Conservation (phyloP, 2,113 vertebrate species). For the Centropus unirufus region DNA sequence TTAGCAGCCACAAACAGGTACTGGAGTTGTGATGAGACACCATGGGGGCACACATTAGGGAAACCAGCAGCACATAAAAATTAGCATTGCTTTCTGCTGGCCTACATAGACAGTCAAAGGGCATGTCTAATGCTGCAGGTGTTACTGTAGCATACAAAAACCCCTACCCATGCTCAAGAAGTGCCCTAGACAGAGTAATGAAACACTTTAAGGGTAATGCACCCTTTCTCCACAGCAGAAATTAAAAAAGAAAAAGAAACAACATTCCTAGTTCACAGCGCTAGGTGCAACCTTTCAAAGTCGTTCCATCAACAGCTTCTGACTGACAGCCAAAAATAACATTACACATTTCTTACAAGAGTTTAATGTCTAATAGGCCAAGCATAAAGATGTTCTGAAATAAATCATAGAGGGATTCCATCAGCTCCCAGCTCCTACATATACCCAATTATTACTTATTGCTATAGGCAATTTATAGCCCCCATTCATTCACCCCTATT, state of each 20-base stretch:
- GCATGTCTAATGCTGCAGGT: neutral
- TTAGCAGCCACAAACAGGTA: neutral
- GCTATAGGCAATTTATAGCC: neutral
- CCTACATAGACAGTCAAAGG: neutral
- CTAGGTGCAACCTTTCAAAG: neutral
- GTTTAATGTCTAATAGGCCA: neutral
- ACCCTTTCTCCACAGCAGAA: neutral
- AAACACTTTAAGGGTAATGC: neutral
- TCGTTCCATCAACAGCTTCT: slow-evolving; percentile 24
- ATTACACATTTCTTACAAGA: neutral
- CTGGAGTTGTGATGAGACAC: neutral
- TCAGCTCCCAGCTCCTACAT: neutral
- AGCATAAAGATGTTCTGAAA: neutral
- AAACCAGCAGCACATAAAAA: neutral
- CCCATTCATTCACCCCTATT: neutral
- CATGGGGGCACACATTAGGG: neutral
- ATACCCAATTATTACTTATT: neutral
- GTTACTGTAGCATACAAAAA: neutral
- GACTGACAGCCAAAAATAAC: slow-evolving; percentile 33
- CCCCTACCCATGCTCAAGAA: neutral
- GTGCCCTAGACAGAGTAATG: neutral
- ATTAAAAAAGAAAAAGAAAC: neutral
- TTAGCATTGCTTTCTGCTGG: neutral
- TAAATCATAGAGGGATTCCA: neutral
- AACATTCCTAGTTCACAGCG: neutral